These are phyloP conservation scores for Ernsta delagoae DNA, from an alignment of 2,888 invertebrate genomes.

Conservation along the genomic window DNA sequence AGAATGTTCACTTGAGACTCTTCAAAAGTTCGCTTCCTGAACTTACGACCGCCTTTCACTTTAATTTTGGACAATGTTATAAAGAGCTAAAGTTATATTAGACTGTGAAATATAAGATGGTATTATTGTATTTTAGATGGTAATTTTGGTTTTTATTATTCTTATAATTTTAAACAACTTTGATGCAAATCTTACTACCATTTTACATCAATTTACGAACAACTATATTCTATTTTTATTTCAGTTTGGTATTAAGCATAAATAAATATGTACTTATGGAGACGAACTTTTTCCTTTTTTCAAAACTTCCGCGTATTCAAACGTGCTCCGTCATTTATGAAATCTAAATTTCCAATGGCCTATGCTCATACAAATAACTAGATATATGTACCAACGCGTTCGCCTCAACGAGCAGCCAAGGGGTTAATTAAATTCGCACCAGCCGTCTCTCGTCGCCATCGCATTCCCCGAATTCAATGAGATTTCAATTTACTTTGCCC, in stretches of 20 bases:
- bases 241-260: no score
- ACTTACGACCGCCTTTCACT: slow-evolving; percentile 61
- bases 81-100: slow-evolving; percentile 45
- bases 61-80: slow-evolving; percentile 60
- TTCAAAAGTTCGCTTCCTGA: slow-evolving; percentile 67
- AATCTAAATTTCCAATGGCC: slow-evolving; percentile 37
- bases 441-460: slow-evolving; percentile 76
- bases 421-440: slow-evolving; percentile 85
- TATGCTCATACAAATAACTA: slow-evolving; percentile 42
- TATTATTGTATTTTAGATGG: slow-evolving; percentile 6
- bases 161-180: background rate
- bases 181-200: background rate
- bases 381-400: slow-evolving; percentile 52
- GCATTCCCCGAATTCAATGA: slow-evolving; percentile 83
- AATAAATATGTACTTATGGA: no score
- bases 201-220: no score
- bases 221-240: no score
- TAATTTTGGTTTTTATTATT: background rate
- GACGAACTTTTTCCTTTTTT: background rate
- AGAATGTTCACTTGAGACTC: slow-evolving; percentile 75
- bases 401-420: slow-evolving; percentile 75
- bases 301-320: slow-evolving; percentile 4
- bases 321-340: slow-evolving; percentile 38
- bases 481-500: slow-evolving; percentile 83
- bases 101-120: slow-evolving; percentile 39